phyloP scores from a whole-genome alignment of 1,140 invertebrate genomes.

The Matsumurasca onukii region DNA sequence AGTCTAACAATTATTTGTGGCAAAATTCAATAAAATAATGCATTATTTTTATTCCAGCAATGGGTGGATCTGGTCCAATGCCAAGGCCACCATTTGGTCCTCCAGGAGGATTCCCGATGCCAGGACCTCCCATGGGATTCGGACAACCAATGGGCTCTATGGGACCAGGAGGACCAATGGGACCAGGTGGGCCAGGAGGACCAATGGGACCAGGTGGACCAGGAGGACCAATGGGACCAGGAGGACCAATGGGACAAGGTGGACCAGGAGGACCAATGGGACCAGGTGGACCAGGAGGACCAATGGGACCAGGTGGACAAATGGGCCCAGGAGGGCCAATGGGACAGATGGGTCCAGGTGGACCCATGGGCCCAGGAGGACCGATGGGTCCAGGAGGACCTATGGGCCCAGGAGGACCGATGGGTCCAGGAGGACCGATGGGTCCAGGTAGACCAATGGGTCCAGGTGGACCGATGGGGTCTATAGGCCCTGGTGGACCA shows the following conservation, averaged over 20 bases:
- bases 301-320: neutral
- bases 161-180: slow-evolving; percentile 25
- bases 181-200: slow-evolving; percentile 26
- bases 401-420: neutral
- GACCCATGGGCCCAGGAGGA: slow-evolving; percentile 26
- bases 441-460: slow-evolving; percentile 27
- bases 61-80: slow-evolving; percentile 29
- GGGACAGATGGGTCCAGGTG: slow-evolving; percentile 8
- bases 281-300: slow-evolving; percentile 8
- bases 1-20: too few relatives aligned
- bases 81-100: slow-evolving; percentile 22
- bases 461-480: slow-evolving; percentile 27
- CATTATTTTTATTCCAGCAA: slow-evolving; percentile 30
- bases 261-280: slow-evolving; percentile 29
- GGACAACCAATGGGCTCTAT: slow-evolving; percentile 16
- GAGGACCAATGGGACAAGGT: slow-evolving; percentile 18
- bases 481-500: slow-evolving; percentile 9
- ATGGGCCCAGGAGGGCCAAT: slow-evolving; percentile 30
- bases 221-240: slow-evolving; percentile 13
- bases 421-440: slow-evolving; percentile 24
- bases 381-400: slow-evolving; percentile 29
- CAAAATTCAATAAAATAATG: slow-evolving; percentile 29
- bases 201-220: neutral
- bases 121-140: slow-evolving; percentile 30
- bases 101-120: slow-evolving; percentile 18